phyloP scores from a whole-genome alignment of 2,888 invertebrate genomes.

The Lasioglossum lativentre region DNA sequence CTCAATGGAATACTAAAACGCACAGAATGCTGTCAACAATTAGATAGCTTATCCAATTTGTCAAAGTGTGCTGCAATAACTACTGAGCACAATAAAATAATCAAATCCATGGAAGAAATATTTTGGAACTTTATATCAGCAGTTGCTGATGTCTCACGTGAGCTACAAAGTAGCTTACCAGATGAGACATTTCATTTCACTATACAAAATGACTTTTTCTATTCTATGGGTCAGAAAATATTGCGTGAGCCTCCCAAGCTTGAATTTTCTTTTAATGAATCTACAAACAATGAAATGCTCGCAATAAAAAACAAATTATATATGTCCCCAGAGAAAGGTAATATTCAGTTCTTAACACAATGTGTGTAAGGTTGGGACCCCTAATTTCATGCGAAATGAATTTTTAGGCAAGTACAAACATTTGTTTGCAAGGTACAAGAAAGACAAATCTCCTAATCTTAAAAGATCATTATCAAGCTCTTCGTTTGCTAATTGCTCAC shows the following conservation, averaged over 20 bases:
- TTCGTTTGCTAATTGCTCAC: not conserved
- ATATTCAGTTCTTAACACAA: not conserved
- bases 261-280: constrained; percentile 8
- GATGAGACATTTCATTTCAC: not conserved
- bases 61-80: constrained; percentile 27
- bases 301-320: constrained; percentile 9
- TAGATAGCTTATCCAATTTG: constrained; percentile 8
- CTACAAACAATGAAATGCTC: not conserved
- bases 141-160: not conserved
- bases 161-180: constrained; percentile 10
- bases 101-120: constrained; percentile 17
- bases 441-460: not conserved
- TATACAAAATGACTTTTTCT: not conserved
- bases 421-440: constrained; percentile 45
- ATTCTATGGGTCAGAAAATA: not conserved
- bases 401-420: constrained; percentile 51
- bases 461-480: not conserved
- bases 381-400: not conserved
- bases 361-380: not conserved
- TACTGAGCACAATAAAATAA: not conserved
- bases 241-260: constrained; percentile 17
- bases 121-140: not conserved
- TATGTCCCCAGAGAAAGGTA: constrained; percentile 47
- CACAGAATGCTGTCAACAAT: constrained; percentile 1
- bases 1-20: constrained; percentile 16